phyloP scores from a whole-genome alignment of 2,888 invertebrate genomes.

The Pecten maximus region DNA sequence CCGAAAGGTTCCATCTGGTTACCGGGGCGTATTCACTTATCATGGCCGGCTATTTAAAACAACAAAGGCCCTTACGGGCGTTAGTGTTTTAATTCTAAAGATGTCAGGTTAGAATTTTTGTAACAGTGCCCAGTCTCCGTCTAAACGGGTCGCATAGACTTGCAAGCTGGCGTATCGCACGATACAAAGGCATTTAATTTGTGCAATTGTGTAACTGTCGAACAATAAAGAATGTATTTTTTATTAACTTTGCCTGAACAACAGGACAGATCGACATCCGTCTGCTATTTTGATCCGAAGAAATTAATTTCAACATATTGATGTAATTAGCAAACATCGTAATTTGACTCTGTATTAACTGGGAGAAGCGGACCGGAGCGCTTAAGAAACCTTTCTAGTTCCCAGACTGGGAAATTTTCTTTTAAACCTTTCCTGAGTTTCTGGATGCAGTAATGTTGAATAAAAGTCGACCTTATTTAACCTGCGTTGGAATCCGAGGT shows the following conservation, averaged over 20 bases:
- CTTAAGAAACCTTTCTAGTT: no score
- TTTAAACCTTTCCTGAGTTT: no score
- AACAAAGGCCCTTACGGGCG: not conserved
- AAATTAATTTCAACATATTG: not conserved
- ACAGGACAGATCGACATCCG: not conserved
- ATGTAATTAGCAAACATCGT: not conserved
- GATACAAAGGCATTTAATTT: not conserved
- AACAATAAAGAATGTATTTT: not conserved
- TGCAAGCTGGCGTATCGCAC: not conserved
- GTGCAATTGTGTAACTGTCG: not conserved
- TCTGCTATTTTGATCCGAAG: not conserved
- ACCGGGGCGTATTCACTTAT: not conserved
- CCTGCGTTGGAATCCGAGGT: no score
- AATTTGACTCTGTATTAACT: not conserved
- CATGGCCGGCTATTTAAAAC: not conserved
- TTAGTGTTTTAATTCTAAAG: not conserved
- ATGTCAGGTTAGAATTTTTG: not conserved
- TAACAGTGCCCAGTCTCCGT: not conserved
- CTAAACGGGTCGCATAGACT: not conserved
- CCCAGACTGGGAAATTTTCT: no score
- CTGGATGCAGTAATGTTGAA: no score
- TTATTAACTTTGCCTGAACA: not conserved
- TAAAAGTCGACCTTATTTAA: no score
- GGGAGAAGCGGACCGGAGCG: no score
- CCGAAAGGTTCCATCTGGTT: constrained; percentile 6